These are phyloP conservation scores for Ceratina calcarata DNA, from an alignment of 1,140 invertebrate species.

Conservation along the genomic window DNA sequence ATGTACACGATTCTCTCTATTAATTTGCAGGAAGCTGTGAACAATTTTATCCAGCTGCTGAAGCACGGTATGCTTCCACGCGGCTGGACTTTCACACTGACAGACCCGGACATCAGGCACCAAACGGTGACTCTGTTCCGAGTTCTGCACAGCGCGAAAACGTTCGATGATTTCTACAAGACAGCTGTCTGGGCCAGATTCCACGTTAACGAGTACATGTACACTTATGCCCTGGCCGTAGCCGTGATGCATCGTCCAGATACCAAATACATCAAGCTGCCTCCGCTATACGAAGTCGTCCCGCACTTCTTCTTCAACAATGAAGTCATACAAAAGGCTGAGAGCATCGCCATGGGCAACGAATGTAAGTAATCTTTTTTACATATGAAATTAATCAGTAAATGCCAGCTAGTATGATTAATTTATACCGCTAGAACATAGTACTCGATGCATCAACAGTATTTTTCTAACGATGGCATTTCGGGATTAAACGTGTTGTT, in stretches of 20 bases:
- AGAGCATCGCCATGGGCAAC: conserved; percentile 80
- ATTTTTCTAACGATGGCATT: no score
- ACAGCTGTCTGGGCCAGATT: conserved; percentile 84
- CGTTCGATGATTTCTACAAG: conserved; percentile 84
- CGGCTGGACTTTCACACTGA: conserved; percentile 73
- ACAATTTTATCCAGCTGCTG: conserved; percentile 77
- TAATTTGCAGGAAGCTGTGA: conserved; percentile 80
- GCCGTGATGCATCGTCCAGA: conserved; percentile 83
- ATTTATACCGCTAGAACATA: no score
- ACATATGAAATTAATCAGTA: no score
- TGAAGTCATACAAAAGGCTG: conserved; percentile 81
- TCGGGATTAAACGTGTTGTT: not conserved
- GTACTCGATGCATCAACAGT: no score
- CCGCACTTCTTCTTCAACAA: conserved; percentile 84
- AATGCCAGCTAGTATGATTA: no score
- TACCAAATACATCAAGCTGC: conserved; percentile 82
- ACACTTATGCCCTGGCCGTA: conserved; percentile 82
- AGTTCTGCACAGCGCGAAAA: conserved; percentile 82
- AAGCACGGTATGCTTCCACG: conserved; percentile 79
- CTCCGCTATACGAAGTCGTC: conserved; percentile 85
- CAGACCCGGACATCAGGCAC: conserved; percentile 79
- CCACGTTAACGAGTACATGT: conserved; percentile 84
- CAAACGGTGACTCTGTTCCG: conserved; percentile 83
- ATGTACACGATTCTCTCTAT: not conserved
- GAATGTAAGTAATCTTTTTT: conserved; percentile 34